A percentile compares a stretch with the other conserved stretches of the same genome.
phyloP scores from a whole-genome alignment of 2,797 vertebrate genomes.

The Neopelma chrysocephalum region DNA sequence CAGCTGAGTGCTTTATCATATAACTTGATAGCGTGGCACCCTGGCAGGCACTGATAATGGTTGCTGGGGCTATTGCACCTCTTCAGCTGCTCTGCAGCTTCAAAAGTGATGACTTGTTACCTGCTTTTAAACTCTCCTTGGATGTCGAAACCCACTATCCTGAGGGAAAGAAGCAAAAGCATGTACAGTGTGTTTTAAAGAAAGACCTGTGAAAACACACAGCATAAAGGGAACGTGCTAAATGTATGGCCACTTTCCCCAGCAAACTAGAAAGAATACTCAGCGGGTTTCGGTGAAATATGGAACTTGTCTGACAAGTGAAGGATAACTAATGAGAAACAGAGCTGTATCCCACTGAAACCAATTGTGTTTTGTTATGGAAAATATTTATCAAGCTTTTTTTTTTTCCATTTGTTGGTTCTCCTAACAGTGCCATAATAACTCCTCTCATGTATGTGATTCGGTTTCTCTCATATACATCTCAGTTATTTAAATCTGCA shows the following conservation, averaged over 20 bases:
- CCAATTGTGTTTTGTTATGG: conserved; percentile 76
- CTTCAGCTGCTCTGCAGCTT: conserved; percentile 57
- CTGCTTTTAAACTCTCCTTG: conserved; percentile 72
- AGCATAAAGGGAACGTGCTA: conserved; percentile 57
- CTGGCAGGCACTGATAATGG: conserved; percentile 76
- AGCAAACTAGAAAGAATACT: conserved; percentile 61
- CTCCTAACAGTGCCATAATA: conserved; percentile 59
- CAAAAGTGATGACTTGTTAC: conserved; percentile 65
- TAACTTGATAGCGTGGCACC: conserved; percentile 66
- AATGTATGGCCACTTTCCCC: conserved; percentile 59
- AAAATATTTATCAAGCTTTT: conserved; percentile 74
- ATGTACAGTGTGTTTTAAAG: conserved; percentile 61
- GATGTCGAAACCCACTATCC: conserved; percentile 66
- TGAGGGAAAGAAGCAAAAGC: conserved; percentile 59
- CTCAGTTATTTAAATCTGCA: neutral
- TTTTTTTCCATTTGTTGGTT: conserved; percentile 52
- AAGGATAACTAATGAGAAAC: conserved; percentile 75
- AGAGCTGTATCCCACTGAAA: conserved; percentile 70
- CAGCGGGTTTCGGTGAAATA: conserved; percentile 57
- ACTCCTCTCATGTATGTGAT: neutral
- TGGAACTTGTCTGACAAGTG: conserved; percentile 71
- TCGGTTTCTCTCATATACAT: neutral
- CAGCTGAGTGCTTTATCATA: conserved; percentile 78
- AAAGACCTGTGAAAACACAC: conserved; percentile 64
- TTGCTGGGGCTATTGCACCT: conserved; percentile 64